Base-by-base conservation (phyloP, 2,888 invertebrate species). In the Cheilosia vulpina region DNA sequence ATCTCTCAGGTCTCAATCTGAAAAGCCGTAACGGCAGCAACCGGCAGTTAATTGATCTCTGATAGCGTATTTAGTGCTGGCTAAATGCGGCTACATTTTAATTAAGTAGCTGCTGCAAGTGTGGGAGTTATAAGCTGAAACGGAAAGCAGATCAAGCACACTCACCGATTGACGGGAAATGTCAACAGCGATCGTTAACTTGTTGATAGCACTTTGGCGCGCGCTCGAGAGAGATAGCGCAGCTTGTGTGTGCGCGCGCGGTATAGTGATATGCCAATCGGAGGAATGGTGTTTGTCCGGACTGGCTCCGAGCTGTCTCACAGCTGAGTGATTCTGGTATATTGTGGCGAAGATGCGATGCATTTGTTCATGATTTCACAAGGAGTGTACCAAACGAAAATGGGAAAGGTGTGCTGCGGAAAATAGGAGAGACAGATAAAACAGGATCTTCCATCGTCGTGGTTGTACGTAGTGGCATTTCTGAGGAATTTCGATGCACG, bases 1-100 rank as follows among this genome's bases (percentile, higher is more conserved):
- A 62, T 27, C 27, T 27, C 27, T 27, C 27, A 6, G 2, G 27
- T 68, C 68, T 81, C 63, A 79, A 84, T 84, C 47, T 19, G 6
- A 50, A 55, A 50, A 63, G 62, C 24, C 72, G 21, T 58, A 65
- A 79, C 47, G 53, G 65, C 73, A 69, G 75, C 73, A 55, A 38
- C 52, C 72, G 63, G 79, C 73, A 75, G 75, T 84, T 84, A 84
- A 79, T 84, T 84, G 84, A 79, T 84, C 75, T 27, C 27, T 84
- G 84, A 84, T 84, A 84, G 68, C 63, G 73, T 60, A 78, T 78
- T 83, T 83, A 66, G 73, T 78, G 78, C 78, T 60, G 17, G 69
- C 69, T 71, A 71, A 69, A 69, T 82, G 63, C 77, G 53, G 52
- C 78, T 71, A 63, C 68, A 63, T 62, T 60, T 72, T 57, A 19